A percentile compares a stretch with the other conserved stretches of the same genome.
phyloP scores from a whole-genome alignment of 1,140 invertebrate species.

The Wiebesia pumilae region DNA sequence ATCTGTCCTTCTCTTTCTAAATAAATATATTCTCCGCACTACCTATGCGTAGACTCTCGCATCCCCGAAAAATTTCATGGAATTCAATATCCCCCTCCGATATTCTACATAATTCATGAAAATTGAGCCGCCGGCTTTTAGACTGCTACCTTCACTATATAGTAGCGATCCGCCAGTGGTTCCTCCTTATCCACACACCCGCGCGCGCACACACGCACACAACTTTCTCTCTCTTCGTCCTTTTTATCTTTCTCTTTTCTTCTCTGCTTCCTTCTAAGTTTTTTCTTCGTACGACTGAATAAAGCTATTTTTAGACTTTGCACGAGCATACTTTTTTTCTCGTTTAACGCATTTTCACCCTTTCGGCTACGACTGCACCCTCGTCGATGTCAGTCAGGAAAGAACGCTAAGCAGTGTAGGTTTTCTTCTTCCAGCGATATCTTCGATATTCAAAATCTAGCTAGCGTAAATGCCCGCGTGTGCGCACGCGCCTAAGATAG shows the following conservation, averaged over 20 bases:
- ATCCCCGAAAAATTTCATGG: constrained; percentile 65
- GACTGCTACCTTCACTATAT: constrained; percentile 1
- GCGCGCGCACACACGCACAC: neutral
- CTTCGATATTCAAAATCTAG: constrained; percentile 14
- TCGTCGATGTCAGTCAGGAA: constrained; percentile 32
- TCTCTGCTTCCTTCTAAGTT: neutral
- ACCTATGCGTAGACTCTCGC: constrained; percentile 53
- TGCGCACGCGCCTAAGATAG: neutral
- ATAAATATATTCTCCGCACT: neutral
- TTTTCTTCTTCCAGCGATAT: neutral
- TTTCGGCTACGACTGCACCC: constrained; percentile 11
- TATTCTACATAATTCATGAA: constrained; percentile 73
- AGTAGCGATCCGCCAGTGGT: neutral
- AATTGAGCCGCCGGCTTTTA: constrained; percentile 68
- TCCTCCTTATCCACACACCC: neutral
- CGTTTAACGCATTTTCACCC: constrained; percentile 20
- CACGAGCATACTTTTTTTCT: neutral
- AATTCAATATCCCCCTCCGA: constrained; percentile 71
- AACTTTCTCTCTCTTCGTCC: constrained; percentile 52
- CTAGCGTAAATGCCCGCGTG: neutral
- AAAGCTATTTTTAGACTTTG: neutral
- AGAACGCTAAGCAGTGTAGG: neutral
- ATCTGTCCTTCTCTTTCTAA: constrained; percentile 14
- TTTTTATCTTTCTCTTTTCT: constrained; percentile 2
- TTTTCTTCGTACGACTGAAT: neutral